Evolutionary conservation across 2,888 invertebrate species (phyloP), one percentile per base, ranked within the genome.

Genomic region (Nomada goodeniana): DNA sequence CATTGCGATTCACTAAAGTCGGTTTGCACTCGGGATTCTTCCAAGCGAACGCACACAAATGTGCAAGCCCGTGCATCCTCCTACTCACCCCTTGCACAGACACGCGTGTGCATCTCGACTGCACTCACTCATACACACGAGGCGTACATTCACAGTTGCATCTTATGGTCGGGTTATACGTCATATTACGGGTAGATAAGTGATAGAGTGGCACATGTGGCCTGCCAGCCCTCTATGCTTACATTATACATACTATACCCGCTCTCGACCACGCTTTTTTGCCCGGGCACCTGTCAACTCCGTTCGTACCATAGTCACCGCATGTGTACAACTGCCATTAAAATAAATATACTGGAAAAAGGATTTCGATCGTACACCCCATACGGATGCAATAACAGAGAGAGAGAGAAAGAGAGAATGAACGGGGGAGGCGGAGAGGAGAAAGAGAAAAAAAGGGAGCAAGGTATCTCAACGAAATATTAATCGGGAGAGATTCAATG

Each of bases 131-230:
- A 44, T 26, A 50, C 36, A 47, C 63, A 55, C 36, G 13, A 50
- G 67, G 29, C 57, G 61, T 64, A 68, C 70, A 78, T 67, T 61
- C 74, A 75, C 75, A 82, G 80, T 84, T 88, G 88, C 88, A 88
- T 88, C 84, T 84, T 81, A 87, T 84, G 86, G 85, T 80, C 86
- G 85, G 85, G 86, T 89, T 89, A 85, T 91, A 91, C 82, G 87
- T 91, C 89, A 88, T 90, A 91, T 90, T 91, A 91, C 88, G 91
- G 89, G 90, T 90, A 91, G 91, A 90, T 91, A 91, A 92, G 92
- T 92, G 91, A 93, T 92, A 90, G 91, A 91, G 89, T 89, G 89
- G 89, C 93, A 92, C 93, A 93, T 93, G 92, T 93, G 93, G 92
- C 89, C 90, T 91, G 93, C 92, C 92, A 92, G 92, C 92, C 91